A percentile compares a stretch with the other conserved stretches of the same genome.
phyloP scores from a whole-genome alignment of 1,140 invertebrate genomes.

The Idris sp. region DNA sequence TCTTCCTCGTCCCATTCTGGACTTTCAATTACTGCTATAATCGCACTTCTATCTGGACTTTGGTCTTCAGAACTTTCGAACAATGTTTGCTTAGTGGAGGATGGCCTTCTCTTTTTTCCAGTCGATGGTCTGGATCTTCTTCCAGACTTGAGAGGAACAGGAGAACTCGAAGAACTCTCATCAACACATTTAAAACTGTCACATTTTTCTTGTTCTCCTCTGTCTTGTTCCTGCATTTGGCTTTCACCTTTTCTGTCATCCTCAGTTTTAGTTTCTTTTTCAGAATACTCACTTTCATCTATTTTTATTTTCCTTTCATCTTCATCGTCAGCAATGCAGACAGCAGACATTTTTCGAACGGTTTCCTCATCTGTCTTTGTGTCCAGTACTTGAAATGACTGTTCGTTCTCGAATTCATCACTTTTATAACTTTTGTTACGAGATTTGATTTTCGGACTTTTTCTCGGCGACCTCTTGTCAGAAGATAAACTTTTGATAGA shows the following conservation, averaged over 20 bases:
- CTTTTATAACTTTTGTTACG: conserved; percentile 16
- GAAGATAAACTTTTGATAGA: conserved; percentile 37
- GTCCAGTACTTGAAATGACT: conserved; percentile 55
- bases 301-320: conserved; percentile 18
- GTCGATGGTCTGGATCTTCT: conserved; percentile 68
- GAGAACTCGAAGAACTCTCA: conserved; percentile 70
- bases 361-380: conserved; percentile 41
- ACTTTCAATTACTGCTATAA: conserved; percentile 75
- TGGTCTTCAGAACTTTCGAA: conserved; percentile 73
- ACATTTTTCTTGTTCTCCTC: neutral
- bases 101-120: conserved; percentile 61
- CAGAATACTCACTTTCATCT: conserved; percentile 5
- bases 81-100: conserved; percentile 53
- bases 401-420: conserved; percentile 42
- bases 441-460: conserved; percentile 34
- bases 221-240: neutral
- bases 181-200: conserved; percentile 66
- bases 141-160: conserved; percentile 52
- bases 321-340: conserved; percentile 9
- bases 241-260: neutral
- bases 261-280: conserved; percentile 6
- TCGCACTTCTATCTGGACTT: conserved; percentile 72
- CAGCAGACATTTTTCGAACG: conserved; percentile 25
- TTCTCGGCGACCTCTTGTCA: conserved; percentile 42
- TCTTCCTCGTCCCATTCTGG: conserved; percentile 75